These are phyloP conservation scores for Glyphotaelius pellucidus DNA, from an alignment of 2,888 invertebrate species.

Conservation along the genomic window DNA sequence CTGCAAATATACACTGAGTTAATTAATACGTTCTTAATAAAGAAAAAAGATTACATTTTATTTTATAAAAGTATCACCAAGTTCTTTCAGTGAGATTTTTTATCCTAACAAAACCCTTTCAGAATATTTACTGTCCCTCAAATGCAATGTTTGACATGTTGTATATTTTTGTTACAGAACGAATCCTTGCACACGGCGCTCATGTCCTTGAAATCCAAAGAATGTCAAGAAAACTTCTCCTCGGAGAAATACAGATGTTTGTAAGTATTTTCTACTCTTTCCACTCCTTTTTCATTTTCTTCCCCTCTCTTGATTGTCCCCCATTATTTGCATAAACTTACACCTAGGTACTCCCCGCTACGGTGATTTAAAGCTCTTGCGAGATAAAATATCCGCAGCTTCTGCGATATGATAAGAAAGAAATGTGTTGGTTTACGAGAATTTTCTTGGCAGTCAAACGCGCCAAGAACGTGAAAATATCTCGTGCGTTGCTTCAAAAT, in stretches of 20 bases:
- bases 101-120: not conserved
- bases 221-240: conserved; percentile 73
- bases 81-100: no score
- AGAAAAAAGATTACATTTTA: no score
- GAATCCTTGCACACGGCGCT: conserved; percentile 83
- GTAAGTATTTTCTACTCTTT: conserved; percentile 73
- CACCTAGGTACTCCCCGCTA: not conserved
- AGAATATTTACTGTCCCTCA: not conserved
- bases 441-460: not conserved
- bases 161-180: conserved; percentile 74
- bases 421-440: not conserved
- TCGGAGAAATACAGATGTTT: conserved; percentile 78
- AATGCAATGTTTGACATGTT: not conserved
- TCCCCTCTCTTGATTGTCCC: not conserved
- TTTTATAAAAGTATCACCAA: no score
- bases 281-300: not conserved
- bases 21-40: not conserved
- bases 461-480: not conserved
- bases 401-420: not conserved
- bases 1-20: not conserved
- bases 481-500: not conserved
- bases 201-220: conserved; percentile 81
- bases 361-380: not conserved
- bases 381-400: not conserved
- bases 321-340: not conserved